Percentiles rank a stretch among this genome's conserved stretches.
Conservation (phyloP, 2,888 invertebrate species). For the Nowickia ferox region DNA sequence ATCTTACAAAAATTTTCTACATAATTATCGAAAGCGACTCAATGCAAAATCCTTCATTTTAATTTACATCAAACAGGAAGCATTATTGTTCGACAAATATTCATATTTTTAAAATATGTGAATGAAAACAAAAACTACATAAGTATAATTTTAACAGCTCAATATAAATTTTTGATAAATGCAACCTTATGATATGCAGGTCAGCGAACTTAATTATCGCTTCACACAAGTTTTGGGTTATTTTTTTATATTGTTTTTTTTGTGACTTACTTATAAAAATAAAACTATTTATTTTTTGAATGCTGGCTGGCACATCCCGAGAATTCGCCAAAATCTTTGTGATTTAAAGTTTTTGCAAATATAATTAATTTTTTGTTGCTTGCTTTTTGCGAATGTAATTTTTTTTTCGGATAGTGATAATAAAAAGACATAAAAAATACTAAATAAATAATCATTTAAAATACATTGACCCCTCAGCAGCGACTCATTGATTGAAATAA, state of each 20-base stretch:
- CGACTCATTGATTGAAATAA: slow-evolving; percentile 29
- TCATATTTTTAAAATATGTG: background rate
- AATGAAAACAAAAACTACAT: background rate
- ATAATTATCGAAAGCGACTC: too few species aligned
- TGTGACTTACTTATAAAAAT: background rate
- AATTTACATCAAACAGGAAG: too few species aligned
- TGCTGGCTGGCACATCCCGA: slow-evolving; percentile 2
- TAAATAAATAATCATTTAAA: slow-evolving; percentile 65
- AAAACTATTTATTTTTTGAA: background rate
- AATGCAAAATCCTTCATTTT: too few species aligned
- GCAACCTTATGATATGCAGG: background rate
- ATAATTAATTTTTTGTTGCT: slow-evolving; percentile 36
- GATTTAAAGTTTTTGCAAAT: slow-evolving; percentile 45
- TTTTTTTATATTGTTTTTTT: slow-evolving; percentile 4
- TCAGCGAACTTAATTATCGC: slow-evolving; percentile 30
- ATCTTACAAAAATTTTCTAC: too few species aligned
- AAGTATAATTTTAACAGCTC: background rate
- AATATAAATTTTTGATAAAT: slow-evolving; percentile 14
- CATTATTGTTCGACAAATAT: background rate
- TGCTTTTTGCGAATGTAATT: slow-evolving; percentile 44
- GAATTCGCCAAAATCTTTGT: slow-evolving; percentile 26
- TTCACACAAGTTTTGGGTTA: slow-evolving; percentile 31
- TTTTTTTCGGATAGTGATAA: slow-evolving; percentile 59
- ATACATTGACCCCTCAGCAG: slow-evolving; percentile 62
- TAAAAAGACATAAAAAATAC: slow-evolving; percentile 39